These are phyloP conservation scores for Alectoris magna DNA, from an alignment of 2,797 vertebrate species.

Conservation along the genomic window DNA sequence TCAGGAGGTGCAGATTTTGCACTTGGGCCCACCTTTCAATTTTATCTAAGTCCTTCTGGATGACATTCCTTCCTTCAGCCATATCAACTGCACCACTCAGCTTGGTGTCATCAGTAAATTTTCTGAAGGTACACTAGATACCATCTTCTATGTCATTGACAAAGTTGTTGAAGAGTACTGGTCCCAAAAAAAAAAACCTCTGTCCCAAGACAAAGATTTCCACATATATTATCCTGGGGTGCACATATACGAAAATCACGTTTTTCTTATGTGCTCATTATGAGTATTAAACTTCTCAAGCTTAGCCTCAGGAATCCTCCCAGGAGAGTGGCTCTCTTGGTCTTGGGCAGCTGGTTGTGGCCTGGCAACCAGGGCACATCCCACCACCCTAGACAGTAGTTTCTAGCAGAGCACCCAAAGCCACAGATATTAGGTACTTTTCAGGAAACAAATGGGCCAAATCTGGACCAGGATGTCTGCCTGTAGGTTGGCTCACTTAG, in stretches of 20 bases:
- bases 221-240: neutral
- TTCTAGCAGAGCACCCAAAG: accelerated
- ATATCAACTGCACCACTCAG: too few relatives aligned
- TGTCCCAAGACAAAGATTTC: neutral
- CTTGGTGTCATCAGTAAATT: too few relatives aligned
- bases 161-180: too few relatives aligned
- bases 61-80: too few relatives aligned
- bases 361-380: accelerated
- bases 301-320: neutral
- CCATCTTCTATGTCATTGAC: too few relatives aligned
- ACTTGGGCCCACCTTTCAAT: too few relatives aligned
- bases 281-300: neutral
- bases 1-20: too few relatives aligned
- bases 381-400: accelerated
- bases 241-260: accelerated
- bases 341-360: accelerated
- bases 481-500: accelerated
- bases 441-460: accelerated
- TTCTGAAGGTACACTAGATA: too few relatives aligned
- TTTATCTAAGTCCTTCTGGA: too few relatives aligned
- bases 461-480: neutral
- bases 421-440: neutral
- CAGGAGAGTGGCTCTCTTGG: accelerated
- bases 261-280: neutral
- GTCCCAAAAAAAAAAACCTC: too few relatives aligned